Evolutionary conservation across 1,140 invertebrate genomes (phyloP), one percentile per base, ranked within the genome.

Genomic region (Drosophila obscura): DNA sequence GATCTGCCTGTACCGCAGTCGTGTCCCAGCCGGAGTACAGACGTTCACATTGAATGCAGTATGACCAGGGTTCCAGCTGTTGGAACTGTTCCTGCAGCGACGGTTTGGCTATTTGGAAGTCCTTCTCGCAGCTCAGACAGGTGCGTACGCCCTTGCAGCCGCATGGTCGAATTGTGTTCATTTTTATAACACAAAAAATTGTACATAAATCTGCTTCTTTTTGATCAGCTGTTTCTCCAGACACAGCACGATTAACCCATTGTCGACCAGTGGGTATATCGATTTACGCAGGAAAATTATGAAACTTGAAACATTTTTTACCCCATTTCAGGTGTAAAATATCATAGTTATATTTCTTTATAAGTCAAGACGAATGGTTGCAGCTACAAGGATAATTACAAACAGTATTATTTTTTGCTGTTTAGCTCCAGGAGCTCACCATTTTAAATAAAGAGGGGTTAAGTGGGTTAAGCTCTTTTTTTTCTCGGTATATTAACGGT

Each of bases 101-200:
- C 39, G 92, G 87, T 80, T 94, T 94, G 22, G 91, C 84, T 58
- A 95, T 94, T 8, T 94, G 93, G 77, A 93, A 96, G 77, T 95
- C 92, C 22, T 93, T 92, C 93, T 98, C 97, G 92, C 97, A 99
- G 68, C 96, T 91, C 31, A 97, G 93, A 92, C 97, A 98, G 9
- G 96, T 96, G 71, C 97, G 93, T 73, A 96, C 96, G 9, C 97
- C 97, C 94, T 98, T 99, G 91, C 97, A 99, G 19, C 97, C 97
- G 93, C 97, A 99, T 1, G 95, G 93, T 53, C 96, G 92, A 41
- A 94, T 93, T 67, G 94, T 95, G 82, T 95, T 95, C 95, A 96
- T 96, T 65, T 22, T 61, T 7, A 8, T 48, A 28, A 52, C 35
- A 41, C 11, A 24, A 15, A 28, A 53, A 56, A 15, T 16, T 50